These are phyloP conservation scores for Sphenopsis melanotis DNA, from an alignment of 2,797 vertebrate species.

Conservation along the genomic window DNA sequence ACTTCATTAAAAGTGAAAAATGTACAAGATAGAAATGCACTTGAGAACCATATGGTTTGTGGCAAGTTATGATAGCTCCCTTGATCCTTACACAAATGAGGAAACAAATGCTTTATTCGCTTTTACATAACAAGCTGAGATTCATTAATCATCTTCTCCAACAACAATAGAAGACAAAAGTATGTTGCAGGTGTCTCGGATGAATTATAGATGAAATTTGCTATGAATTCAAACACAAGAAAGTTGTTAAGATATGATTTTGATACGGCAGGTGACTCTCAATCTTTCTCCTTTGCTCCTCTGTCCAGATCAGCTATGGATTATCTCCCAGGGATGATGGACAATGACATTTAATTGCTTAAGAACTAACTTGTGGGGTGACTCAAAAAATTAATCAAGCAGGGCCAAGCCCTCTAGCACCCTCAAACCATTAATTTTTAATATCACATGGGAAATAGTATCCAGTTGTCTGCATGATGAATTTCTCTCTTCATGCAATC, in stretches of 20 bases:
- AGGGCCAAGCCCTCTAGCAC: background rate
- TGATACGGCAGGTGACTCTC: background rate
- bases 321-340: background rate
- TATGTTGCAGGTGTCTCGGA: background rate
- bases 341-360: background rate
- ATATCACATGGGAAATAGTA: background rate
- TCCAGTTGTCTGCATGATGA: background rate
- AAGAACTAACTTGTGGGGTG: background rate
- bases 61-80: background rate
- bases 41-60: background rate
- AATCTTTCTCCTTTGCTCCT: background rate
- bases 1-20: slow-evolving; percentile 10
- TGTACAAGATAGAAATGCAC: background rate
- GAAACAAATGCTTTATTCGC: background rate
- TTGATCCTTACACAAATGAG: background rate
- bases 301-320: background rate
- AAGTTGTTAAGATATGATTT: background rate
- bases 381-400: background rate
- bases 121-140: background rate
- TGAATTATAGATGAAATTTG: background rate
- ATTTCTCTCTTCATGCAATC: background rate
- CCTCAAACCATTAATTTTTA: background rate
- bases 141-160: background rate
- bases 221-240: background rate
- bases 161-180: background rate